These are phyloP conservation scores for Strix occidentalis DNA, from an alignment of 2,797 vertebrate genomes.

Conservation along the genomic window DNA sequence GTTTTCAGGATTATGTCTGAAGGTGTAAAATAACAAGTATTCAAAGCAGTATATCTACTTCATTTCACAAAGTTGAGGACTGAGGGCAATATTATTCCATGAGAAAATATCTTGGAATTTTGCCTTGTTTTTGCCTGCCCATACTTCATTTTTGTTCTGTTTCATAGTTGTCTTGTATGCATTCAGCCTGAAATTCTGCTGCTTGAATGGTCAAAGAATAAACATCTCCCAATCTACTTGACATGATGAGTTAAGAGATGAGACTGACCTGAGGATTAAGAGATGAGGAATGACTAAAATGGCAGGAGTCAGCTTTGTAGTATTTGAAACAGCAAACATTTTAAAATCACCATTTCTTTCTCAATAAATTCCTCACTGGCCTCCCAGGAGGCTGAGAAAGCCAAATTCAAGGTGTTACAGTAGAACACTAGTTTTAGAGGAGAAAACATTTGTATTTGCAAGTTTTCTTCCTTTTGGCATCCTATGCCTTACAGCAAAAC, in stretches of 20 bases:
- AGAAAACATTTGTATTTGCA: background rate
- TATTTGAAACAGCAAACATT: background rate
- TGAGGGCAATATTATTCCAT: background rate
- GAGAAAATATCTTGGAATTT: background rate
- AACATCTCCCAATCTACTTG: background rate
- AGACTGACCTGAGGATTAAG: background rate
- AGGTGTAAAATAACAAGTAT: background rate
- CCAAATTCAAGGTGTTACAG: background rate
- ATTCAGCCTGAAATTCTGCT: background rate
- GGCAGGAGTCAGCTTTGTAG: background rate
- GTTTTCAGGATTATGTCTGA: background rate
- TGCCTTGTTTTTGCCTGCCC: background rate
- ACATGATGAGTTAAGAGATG: background rate
- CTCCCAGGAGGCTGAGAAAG: background rate
- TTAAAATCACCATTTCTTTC: background rate
- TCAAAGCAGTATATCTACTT: background rate
- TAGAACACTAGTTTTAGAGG: background rate
- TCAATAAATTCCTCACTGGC: background rate
- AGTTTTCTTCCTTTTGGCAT: background rate
- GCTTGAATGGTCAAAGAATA: background rate
- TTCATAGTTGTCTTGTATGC: background rate
- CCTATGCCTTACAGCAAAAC: accelerated
- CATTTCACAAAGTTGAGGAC: background rate
- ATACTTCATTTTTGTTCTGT: background rate
- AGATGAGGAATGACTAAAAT: background rate